phyloP scores from a whole-genome alignment of 2,113 vertebrate species.

The Poeciliopsis retropinna region DNA sequence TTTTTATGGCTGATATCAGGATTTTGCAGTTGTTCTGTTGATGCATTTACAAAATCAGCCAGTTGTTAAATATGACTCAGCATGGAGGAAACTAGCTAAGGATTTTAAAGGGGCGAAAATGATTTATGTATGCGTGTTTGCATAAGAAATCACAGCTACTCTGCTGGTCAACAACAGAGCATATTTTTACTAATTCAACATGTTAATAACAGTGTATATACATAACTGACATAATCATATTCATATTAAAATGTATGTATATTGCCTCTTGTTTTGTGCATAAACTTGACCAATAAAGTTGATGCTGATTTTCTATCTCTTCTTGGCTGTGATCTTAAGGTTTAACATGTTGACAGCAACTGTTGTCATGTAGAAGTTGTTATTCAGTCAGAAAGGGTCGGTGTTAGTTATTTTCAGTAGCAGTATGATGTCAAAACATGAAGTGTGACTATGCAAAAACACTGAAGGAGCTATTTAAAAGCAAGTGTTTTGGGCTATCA shows the following conservation, averaged over 20 bases:
- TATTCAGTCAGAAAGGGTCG: no score
- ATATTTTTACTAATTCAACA: background rate
- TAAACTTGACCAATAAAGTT: background rate
- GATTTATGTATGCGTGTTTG: constrained; percentile 18
- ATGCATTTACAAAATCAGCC: constrained; percentile 71
- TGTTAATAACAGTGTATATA: background rate
- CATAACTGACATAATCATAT: background rate
- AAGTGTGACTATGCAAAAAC: no score
- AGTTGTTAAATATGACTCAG: constrained; percentile 61
- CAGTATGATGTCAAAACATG: no score
- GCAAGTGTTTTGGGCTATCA: no score
- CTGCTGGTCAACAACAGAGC: background rate
- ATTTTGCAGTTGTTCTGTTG: constrained; percentile 61
- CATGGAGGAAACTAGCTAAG: constrained; percentile 38
- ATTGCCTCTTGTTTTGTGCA: background rate
- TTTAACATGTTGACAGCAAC: no score
- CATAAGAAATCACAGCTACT: background rate
- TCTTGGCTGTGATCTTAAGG: no score
- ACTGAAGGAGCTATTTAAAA: no score
- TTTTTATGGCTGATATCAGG: constrained; percentile 64
- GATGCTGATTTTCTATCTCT: background rate
- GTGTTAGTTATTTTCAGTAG: no score
- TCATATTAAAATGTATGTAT: background rate
- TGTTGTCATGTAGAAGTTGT: no score
- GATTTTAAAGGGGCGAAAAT: constrained; percentile 13